Evolutionary conservation across 2,113 vertebrate genomes (phyloP).

Genomic region (Oceanodroma tethys): DNA sequence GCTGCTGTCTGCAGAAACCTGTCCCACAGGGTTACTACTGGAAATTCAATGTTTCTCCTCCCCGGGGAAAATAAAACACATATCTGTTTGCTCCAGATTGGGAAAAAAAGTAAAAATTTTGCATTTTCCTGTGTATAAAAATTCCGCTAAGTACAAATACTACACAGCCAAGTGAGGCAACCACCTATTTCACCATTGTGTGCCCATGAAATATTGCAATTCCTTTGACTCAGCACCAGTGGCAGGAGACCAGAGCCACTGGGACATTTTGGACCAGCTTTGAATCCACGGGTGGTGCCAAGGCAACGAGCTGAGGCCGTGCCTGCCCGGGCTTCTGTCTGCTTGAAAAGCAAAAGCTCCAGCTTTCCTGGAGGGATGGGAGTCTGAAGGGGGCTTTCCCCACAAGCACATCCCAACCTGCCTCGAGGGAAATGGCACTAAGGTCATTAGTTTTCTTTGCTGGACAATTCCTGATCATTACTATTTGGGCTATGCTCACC

Average conservation of each 20-base stretch:
- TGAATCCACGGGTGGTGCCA: not conserved
- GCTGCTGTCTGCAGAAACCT: not conserved
- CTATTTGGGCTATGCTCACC: not conserved
- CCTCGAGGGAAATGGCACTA: accelerated
- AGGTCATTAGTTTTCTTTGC: not conserved
- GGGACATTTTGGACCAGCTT: not conserved
- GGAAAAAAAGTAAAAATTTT: not conserved
- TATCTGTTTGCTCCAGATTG: not conserved
- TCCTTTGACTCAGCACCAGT: not conserved
- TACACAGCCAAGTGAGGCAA: not conserved
- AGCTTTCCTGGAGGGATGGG: not conserved
- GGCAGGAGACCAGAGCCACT: not conserved
- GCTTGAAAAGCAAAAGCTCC: not conserved
- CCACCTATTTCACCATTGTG: accelerated
- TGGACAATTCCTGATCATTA: not conserved
- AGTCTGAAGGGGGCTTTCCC: too few relatives aligned
- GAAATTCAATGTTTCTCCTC: not conserved
- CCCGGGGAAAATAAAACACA: accelerated
- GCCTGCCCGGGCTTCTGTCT: not conserved
- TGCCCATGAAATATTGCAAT: accelerated
- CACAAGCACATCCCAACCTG: not conserved
- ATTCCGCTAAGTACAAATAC: not conserved
- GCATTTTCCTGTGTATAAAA: not conserved
- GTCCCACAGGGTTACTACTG: accelerated
- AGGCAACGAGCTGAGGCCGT: not conserved